Conservation (phyloP, 2,797 vertebrate genomes). For the Sternarchorhynchus goeldii region DNA sequence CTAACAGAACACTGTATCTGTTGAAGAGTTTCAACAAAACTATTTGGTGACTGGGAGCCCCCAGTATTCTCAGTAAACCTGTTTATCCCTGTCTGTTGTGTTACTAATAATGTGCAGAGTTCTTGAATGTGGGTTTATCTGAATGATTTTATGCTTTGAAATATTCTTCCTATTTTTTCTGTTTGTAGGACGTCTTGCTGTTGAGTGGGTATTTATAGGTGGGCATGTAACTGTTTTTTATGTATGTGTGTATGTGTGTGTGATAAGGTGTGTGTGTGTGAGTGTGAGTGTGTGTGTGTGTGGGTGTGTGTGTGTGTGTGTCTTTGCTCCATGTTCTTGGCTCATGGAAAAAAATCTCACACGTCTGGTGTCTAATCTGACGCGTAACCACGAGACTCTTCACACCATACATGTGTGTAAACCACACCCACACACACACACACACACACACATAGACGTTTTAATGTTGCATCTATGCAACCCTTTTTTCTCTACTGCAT, state of each 20-base stretch:
- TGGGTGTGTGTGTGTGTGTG: background rate
- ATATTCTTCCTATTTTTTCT: background rate
- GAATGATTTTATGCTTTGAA: no score
- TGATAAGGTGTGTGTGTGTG: background rate
- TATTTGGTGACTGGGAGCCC: no score
- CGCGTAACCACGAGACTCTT: conserved; percentile 43
- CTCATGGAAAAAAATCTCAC: conserved; percentile 60
- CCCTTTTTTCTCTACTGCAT: background rate
- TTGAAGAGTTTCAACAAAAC: no score
- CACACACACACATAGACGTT: no score
- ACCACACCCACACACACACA: conserved; percentile 68
- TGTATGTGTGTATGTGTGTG: background rate
- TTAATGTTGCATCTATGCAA: conserved; percentile 28
- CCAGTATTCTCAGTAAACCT: no score
- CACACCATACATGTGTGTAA: conserved; percentile 78
- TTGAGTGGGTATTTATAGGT: background rate
- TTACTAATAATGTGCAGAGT: no score
- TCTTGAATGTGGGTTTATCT: no score
- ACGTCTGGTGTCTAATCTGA: conserved; percentile 71
- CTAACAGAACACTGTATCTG: background rate
- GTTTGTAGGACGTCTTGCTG: background rate
- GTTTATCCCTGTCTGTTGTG: no score
- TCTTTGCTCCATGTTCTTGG: background rate
- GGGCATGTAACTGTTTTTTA: background rate
- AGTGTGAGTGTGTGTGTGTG: background rate